Conservation (phyloP, 2,797 vertebrate genomes). For the Acipenser oxyrinchus region DNA sequence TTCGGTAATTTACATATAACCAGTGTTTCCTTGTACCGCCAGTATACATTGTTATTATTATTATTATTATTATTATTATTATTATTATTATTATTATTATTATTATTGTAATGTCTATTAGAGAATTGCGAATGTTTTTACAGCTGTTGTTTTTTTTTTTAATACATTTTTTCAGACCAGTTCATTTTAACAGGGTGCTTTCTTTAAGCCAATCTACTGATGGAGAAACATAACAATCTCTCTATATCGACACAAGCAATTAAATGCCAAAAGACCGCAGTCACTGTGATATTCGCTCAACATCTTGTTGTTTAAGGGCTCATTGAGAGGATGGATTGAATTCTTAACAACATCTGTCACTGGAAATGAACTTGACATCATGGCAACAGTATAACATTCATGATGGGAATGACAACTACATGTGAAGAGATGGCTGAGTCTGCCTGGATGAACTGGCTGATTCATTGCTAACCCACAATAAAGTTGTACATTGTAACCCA, state of each 20-base stretch:
- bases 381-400: conserved; percentile 56
- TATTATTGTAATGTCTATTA: no score
- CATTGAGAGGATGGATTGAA: conserved; percentile 72
- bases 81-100: no score
- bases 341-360: conserved; percentile 82
- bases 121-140: conserved; percentile 44
- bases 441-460: conserved; percentile 60
- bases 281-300: conserved; percentile 58
- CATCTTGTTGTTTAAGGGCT: conserved; percentile 54
- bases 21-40: no score
- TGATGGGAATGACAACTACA: conserved; percentile 56
- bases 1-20: no score
- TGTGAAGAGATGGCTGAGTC: conserved; percentile 55
- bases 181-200: conserved; percentile 41
- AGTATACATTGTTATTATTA: no score
- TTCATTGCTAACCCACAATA: conserved; percentile 56
- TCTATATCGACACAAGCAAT: conserved; percentile 59
- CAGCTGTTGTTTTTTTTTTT: conserved; percentile 39
- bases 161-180: conserved; percentile 19
- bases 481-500: conserved; percentile 62
- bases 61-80: no score
- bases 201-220: conserved; percentile 35
- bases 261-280: conserved; percentile 50
- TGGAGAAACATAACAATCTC: conserved; percentile 50
- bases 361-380: conserved; percentile 59